Conservation (phyloP, 2,888 invertebrate species). For the Protophormia terraenovae region DNA sequence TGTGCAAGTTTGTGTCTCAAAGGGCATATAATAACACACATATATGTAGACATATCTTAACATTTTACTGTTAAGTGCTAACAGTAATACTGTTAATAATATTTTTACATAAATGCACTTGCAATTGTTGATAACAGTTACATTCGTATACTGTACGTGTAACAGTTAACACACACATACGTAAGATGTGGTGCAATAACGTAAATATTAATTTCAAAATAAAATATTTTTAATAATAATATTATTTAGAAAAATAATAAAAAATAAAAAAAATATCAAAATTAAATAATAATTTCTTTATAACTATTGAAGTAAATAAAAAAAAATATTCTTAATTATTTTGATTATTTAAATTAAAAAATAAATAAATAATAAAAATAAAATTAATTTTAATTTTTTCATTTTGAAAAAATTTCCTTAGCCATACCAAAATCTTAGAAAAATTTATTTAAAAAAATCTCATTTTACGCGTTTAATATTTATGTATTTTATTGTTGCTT, state of each 20-base stretch:
- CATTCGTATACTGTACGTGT: conserved; percentile 66
- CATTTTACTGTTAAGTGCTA: conserved; percentile 49
- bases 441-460: neutral
- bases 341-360: neutral
- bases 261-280: neutral
- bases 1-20: conserved; percentile 39
- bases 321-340: too few species aligned
- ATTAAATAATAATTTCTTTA: neutral
- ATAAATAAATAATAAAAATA: neutral
- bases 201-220: neutral
- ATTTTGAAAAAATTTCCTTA: neutral
- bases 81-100: conserved; percentile 60
- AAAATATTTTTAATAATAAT: neutral
- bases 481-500: neutral
- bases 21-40: neutral
- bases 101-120: conserved; percentile 68
- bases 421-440: neutral
- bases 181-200: conserved; percentile 35
- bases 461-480: neutral
- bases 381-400: neutral
- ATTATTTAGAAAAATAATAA: neutral
- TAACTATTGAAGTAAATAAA: too few species aligned
- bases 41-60: conserved; percentile 9
- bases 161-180: conserved; percentile 51
- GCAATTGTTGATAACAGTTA: conserved; percentile 58